Conservation (phyloP, 2,797 vertebrate species). For the Neomorphus geoffroyi region DNA sequence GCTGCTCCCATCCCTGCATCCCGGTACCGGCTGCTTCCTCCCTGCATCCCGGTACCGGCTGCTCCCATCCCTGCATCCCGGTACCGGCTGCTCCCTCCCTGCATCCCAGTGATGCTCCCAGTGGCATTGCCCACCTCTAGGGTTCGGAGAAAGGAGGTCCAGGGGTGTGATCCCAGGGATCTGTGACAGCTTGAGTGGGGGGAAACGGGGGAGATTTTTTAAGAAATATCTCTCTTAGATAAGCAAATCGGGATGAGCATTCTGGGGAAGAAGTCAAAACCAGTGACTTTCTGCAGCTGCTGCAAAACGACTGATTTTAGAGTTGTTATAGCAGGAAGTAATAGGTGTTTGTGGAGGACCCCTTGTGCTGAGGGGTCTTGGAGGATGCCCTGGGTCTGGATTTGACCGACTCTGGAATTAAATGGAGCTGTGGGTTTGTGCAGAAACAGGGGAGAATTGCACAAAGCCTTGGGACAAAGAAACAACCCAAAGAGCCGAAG, state of each 20-base stretch:
- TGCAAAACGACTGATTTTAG: not conserved
- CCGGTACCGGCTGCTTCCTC: too few species aligned
- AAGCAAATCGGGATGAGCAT: not conserved
- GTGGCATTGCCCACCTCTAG: not conserved
- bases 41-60: too few species aligned
- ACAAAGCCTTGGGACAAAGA: not conserved
- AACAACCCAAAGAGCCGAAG: not conserved
- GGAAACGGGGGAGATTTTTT: too few species aligned
- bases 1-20: too few species aligned
- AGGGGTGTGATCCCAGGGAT: not conserved
- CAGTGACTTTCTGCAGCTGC: not conserved
- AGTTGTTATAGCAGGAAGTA: accelerated
- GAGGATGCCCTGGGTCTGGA: accelerated
- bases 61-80: too few species aligned
- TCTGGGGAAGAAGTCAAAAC: not conserved
- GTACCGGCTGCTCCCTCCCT: too few species aligned
- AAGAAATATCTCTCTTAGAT: not conserved
- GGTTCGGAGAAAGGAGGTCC: not conserved
- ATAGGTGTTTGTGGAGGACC: not conserved
- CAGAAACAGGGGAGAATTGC: not conserved
- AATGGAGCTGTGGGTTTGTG: not conserved
- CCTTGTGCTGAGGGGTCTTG: accelerated
- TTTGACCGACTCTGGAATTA: not conserved
- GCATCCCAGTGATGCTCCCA: not conserved
- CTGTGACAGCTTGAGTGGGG: not conserved